phyloP scores from a whole-genome alignment of 2,888 invertebrate genomes.

The Drosophila emarginata region DNA sequence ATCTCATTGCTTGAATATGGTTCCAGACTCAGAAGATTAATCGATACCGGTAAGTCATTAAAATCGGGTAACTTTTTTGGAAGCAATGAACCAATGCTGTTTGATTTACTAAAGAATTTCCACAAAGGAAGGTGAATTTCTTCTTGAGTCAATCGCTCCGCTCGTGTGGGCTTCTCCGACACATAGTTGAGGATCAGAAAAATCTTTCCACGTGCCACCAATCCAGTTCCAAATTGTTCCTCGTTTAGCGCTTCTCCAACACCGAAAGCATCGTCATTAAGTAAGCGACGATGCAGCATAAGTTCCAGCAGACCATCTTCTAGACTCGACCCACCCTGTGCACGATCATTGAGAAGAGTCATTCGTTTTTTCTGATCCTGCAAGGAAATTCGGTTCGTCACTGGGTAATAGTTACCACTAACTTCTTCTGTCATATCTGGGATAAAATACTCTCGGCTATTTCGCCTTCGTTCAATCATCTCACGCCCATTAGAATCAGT shows the following conservation, averaged over 20 bases:
- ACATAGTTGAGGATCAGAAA: constrained; percentile 82
- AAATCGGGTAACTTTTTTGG: constrained; percentile 79
- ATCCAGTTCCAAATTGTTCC: constrained; percentile 86
- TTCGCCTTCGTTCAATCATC: constrained; percentile 86
- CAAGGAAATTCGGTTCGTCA: constrained; percentile 91
- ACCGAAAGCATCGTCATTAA: constrained; percentile 95
- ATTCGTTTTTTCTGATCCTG: constrained; percentile 83
- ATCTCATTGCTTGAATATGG: constrained; percentile 87
- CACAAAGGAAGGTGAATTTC: constrained; percentile 85
- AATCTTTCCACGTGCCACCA: constrained; percentile 89
- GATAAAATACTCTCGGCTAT: constrained; percentile 83
- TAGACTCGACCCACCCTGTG: constrained; percentile 91
- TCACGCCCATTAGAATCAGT: constrained; percentile 97
- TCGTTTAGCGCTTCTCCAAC: constrained; percentile 96
- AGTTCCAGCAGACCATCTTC: constrained; percentile 90
- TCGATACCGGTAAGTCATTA: constrained; percentile 85
- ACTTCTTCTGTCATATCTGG: constrained; percentile 86
- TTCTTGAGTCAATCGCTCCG: constrained; percentile 83
- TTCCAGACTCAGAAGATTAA: constrained; percentile 91
- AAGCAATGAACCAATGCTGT: constrained; percentile 80
- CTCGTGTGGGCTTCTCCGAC: constrained; percentile 51
- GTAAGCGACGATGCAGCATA: constrained; percentile 92
- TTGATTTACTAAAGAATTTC: constrained; percentile 84
- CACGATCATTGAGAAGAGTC: constrained; percentile 87
- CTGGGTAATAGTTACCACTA: constrained; percentile 96